Conservation (phyloP, 2,797 vertebrate species). For the Pseudochromis fuscus region DNA sequence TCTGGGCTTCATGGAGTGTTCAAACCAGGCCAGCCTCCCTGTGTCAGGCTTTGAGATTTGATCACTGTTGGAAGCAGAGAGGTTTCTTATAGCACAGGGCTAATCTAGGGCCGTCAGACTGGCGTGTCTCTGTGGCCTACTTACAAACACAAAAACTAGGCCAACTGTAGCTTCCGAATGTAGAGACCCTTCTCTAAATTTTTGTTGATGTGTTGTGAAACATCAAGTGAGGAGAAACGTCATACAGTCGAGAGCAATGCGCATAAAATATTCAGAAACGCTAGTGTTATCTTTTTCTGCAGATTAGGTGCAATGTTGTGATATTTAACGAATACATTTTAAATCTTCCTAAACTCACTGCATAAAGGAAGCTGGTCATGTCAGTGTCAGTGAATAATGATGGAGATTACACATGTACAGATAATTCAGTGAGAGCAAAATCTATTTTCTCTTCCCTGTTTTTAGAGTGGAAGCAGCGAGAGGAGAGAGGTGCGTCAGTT, state of each 20-base stretch:
- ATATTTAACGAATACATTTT: background rate
- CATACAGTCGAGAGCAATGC: constrained; percentile 22
- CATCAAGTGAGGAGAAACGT: constrained; percentile 30
- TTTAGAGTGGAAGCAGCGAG: constrained; percentile 93
- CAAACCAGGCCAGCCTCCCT: constrained; percentile 67
- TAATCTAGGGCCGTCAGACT: constrained; percentile 70
- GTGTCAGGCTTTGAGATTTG: constrained; percentile 67
- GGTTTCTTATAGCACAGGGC: constrained; percentile 61
- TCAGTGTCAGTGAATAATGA: background rate
- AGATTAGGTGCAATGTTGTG: background rate
- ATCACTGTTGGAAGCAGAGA: constrained; percentile 73
- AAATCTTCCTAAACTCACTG: too few relatives aligned
- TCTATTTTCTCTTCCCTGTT: constrained; percentile 3
- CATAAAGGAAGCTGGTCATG: background rate
- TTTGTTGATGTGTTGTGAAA: constrained; percentile 59
- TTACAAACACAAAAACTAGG: constrained; percentile 78
- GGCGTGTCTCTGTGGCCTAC: constrained; percentile 74
- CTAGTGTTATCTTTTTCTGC: background rate
- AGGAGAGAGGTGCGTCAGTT: constrained; percentile 97
- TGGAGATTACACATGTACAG: background rate
- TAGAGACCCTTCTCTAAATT: constrained; percentile 39
- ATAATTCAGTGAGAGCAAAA: constrained; percentile 2
- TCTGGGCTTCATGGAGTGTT: constrained; percentile 46
- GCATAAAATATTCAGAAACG: constrained; percentile 19
- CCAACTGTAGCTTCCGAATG: constrained; percentile 64